These are phyloP conservation scores for Glomeris maerens DNA, from an alignment of 1,140 invertebrate species.

Conservation along the genomic window DNA sequence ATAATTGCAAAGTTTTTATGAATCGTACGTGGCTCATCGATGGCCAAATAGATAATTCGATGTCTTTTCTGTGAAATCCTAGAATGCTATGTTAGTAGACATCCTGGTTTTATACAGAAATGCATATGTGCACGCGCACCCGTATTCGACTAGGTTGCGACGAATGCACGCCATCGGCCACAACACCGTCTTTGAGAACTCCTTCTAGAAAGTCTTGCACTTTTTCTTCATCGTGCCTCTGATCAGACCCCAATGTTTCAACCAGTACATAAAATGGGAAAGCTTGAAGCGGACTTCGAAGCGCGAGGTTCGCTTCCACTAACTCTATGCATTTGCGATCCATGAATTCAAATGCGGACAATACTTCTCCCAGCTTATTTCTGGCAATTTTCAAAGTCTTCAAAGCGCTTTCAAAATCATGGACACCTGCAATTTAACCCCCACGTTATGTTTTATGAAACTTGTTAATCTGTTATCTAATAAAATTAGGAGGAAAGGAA, in stretches of 20 bases:
- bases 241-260: slow-evolving; percentile 75
- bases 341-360: slow-evolving; percentile 89
- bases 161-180: slow-evolving; percentile 68
- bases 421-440: slow-evolving; percentile 39
- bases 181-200: slow-evolving; percentile 50
- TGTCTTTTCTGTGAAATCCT: no score
- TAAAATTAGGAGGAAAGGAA: background rate
- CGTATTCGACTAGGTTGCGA: slow-evolving; percentile 61
- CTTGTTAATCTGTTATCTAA: background rate
- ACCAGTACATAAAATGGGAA: slow-evolving; percentile 76
- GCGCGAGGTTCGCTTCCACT: slow-evolving; percentile 42
- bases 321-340: slow-evolving; percentile 52
- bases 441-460: background rate
- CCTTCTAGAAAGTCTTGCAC: slow-evolving; percentile 58
- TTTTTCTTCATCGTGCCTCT: slow-evolving; percentile 72
- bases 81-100: no score
- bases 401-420: slow-evolving; percentile 60
- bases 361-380: slow-evolving; percentile 61
- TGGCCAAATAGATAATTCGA: no score
- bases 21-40: no score
- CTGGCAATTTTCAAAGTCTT: slow-evolving; percentile 56
- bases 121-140: slow-evolving; percentile 31
- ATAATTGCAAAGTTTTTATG: no score
- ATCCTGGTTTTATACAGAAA: no score
- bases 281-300: slow-evolving; percentile 41